phyloP scores from a whole-genome alignment of 2,113 vertebrate genomes.

The Psilopsiagon aurifrons region DNA sequence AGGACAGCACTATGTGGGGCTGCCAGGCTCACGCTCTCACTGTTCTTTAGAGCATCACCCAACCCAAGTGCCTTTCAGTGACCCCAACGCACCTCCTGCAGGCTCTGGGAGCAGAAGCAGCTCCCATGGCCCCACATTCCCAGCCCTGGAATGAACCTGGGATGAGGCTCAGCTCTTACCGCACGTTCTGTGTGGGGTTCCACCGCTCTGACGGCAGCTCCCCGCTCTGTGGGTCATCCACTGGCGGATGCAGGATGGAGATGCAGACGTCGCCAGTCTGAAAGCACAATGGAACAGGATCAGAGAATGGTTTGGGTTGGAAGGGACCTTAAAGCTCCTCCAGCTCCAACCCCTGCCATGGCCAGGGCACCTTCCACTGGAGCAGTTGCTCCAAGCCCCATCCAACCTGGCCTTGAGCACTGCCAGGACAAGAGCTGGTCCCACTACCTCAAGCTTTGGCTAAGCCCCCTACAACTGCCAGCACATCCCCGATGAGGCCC shows the following conservation, averaged over 20 bases:
- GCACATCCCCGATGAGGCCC: neutral
- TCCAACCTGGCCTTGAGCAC: neutral
- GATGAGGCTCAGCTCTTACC: conserved; percentile 73
- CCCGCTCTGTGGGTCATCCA: conserved; percentile 95
- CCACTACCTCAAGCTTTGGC: neutral
- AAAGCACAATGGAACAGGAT: neutral
- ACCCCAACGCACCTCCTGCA: neutral
- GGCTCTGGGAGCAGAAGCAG: neutral
- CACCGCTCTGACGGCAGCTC: conserved; percentile 93
- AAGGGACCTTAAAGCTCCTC: neutral
- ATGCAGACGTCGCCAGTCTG: conserved; percentile 95
- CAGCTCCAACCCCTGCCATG: neutral
- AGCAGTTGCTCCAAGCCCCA: neutral
- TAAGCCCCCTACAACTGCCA: neutral
- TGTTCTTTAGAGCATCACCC: neutral
- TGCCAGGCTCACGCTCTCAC: neutral
- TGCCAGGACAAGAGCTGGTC: neutral
- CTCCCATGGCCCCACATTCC: neutral
- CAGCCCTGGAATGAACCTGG: neutral
- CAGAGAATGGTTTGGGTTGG: neutral
- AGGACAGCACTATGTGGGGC: fast-evolving
- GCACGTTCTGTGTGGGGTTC: conserved; percentile 97
- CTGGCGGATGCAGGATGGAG: conserved; percentile 91
- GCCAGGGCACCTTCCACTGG: neutral
- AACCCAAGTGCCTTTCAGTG: neutral